Evolutionary conservation across 2,113 vertebrate genomes (phyloP).

Genomic region (Leucosticte australis): DNA sequence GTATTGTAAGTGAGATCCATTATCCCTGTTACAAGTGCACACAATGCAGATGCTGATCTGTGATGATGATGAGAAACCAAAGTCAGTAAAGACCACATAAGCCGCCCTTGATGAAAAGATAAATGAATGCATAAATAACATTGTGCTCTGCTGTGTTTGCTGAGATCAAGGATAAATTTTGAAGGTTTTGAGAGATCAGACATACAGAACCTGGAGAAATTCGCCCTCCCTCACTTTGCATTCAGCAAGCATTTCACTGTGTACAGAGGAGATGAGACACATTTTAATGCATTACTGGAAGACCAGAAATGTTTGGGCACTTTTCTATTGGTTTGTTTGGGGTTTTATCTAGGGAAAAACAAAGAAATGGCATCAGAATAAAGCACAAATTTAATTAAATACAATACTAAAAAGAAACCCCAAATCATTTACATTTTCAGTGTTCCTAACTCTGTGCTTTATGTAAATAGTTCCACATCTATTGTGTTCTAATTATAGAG

Average conservation of each 20-base stretch:
- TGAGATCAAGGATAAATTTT: constrained; percentile 93
- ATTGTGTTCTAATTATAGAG: constrained; percentile 77
- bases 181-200: constrained; percentile 90
- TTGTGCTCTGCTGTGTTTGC: constrained; percentile 88
- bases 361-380: constrained; percentile 53
- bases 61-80: constrained; percentile 84
- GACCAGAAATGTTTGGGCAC: constrained; percentile 71
- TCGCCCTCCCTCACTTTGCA: constrained; percentile 75
- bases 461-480: constrained; percentile 71
- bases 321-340: background rate
- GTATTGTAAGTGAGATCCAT: constrained; percentile 86
- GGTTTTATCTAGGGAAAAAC: background rate
- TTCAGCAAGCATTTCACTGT: constrained; percentile 76
- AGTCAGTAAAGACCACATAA: constrained; percentile 89
- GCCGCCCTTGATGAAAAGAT: constrained; percentile 91
- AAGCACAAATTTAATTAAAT: constrained; percentile 63
- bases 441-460: constrained; percentile 66
- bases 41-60: constrained; percentile 84
- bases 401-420: background rate
- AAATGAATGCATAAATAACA: constrained; percentile 92
- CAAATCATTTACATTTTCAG: constrained; percentile 40
- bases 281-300: constrained; percentile 75
- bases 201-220: constrained; percentile 86
- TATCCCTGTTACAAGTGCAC: constrained; percentile 88
- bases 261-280: constrained; percentile 77